phyloP scores from a whole-genome alignment of 2,113 vertebrate species.

The Pavo muticus region DNA sequence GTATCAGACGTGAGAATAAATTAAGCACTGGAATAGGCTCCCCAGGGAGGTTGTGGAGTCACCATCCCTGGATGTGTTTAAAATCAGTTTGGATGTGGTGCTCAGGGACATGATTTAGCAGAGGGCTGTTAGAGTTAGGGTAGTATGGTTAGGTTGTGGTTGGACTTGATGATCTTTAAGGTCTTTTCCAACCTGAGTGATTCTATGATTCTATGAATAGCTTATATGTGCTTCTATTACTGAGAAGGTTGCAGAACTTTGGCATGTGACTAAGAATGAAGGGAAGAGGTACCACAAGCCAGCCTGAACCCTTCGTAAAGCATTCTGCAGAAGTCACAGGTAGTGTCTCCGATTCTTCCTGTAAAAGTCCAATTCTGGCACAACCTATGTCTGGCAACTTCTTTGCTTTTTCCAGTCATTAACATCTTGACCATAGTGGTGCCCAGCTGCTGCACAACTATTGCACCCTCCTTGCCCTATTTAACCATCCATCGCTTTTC shows the following conservation, averaged over 20 bases:
- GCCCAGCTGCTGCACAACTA: neutral
- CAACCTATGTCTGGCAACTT: neutral
- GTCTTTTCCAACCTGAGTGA: too few species aligned
- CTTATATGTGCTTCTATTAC: neutral
- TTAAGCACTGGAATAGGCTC: neutral
- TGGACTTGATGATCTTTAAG: too few species aligned
- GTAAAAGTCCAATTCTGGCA: neutral
- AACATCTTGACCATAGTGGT: neutral
- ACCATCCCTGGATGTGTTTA: too few species aligned
- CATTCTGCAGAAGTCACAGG: neutral
- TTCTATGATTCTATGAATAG: too few species aligned
- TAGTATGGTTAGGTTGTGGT: too few species aligned
- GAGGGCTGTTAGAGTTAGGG: too few species aligned
- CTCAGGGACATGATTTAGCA: too few species aligned
- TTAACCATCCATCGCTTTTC: neutral
- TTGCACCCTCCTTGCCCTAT: neutral
- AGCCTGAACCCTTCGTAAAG: neutral
- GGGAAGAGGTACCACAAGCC: neutral
- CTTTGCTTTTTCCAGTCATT: neutral
- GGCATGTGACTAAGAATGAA: neutral
- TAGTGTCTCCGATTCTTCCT: neutral
- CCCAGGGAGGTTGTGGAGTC: too few species aligned
- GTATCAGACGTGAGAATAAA: neutral
- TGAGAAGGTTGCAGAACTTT: neutral
- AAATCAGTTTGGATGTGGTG: too few species aligned